Evolutionary conservation across 2,888 invertebrate genomes (phyloP), one percentile per base, ranked within the genome.

Genomic region (Acrobasis consociella): DNA sequence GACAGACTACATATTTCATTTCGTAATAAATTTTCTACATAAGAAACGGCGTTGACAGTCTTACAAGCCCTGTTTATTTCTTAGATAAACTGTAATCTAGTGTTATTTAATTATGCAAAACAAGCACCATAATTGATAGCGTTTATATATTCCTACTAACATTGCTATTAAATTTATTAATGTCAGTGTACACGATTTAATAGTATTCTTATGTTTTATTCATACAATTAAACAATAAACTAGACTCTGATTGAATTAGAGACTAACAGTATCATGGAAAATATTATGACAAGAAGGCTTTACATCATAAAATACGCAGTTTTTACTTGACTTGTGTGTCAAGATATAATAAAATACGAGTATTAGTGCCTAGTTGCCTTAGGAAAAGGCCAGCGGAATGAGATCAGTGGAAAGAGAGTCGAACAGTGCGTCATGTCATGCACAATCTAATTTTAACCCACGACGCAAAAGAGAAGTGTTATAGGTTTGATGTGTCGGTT

Each of bases 91-190:
- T 39, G 39, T 37, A 46, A 42, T 22, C 13, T 5, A 13, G 17
- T 42, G 9, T 56, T 56, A 56, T 56, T 46, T 38, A 58, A 49
- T 39, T 55, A 50, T 58, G 50, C 49, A 59, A 59, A 59, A 37
- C 16, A 56, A 42, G 39, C 10, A 42, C 55, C 7, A 16, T 13
- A 50, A n/a, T 50, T 17, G 37, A 22, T 50, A 31, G 8, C 31
- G 31, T 31, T 31, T 31, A 31, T 17, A n/a, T 5, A 49, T 11
- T 59, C 59, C 5, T 50, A 15, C 31, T 49, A 50, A 49, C 49
- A 59, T 16, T 17, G 37, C 37, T 50, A 37, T 31, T 31, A 31
- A 5, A 31, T 55, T 46, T 46, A 60, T 38, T 17, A 38, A 17
- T 15, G 56, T 10, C 56, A 42, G 42, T 17, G 22, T 22, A 56